Evolutionary conservation across 2,113 vertebrate species (phyloP), one percentile per base, ranked within the genome.

Genomic region (Polypterus bichir): DNA sequence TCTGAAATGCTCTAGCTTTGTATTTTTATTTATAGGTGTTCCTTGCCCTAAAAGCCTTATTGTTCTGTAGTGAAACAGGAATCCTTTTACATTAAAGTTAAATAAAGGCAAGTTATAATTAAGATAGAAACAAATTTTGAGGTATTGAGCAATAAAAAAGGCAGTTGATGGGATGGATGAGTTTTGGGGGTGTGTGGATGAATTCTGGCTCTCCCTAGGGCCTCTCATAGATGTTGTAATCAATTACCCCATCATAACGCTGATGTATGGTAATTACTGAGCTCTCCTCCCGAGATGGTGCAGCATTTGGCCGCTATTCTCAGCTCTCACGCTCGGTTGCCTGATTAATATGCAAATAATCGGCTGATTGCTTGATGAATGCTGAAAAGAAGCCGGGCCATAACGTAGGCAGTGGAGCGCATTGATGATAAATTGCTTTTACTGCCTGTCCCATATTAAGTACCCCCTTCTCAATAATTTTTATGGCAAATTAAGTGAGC

Each of bases 341-440:
- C 85, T 90, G 87, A 91, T 92, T 92, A 89, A 91, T 89, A 91
- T 93, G 90, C 88, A 91, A 91, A 91, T 91, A 88, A 89, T 91
- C 82, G 83, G 78, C 82, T 86, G 83, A 90, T 90, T 87, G 83
- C 79, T 83, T 86, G 85, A 87, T 88, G 88, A 89, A 89, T 88
- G 81, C 86, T 75, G 82, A 83, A 83, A 82, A 83, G 77, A 82
- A 85, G 84, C 80, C 84, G 71, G 63, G 82, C 79, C 85, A 87
- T 86, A 77, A 82, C 77, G 66, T 72, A 80, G 74, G 82, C 83
- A 81, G 74, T 70, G 80, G 75, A 85, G 87, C 85, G 72, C 77
- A 82, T 78, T 83, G 81, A 84, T 92, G 89, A 91, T 89, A 86
- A 87, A 92, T 92, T 86, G 85, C 86, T 87, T 86, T 82, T 81